These are phyloP conservation scores for Psilanteris sp. DNA, from an alignment of 1,140 invertebrate species.

Conservation along the genomic window DNA sequence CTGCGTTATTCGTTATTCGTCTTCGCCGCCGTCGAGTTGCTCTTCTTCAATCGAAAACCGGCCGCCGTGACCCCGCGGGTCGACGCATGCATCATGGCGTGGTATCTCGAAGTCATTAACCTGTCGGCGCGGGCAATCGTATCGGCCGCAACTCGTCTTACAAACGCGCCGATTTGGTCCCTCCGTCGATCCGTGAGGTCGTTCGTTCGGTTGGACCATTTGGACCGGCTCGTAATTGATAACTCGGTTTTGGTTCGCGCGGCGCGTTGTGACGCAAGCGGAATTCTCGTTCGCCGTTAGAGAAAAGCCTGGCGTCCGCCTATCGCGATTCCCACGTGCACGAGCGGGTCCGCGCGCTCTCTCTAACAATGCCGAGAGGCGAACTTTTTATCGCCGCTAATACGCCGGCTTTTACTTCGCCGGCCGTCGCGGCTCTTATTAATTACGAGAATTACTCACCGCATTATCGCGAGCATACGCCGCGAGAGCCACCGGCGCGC, in stretches of 20 bases:
- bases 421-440: constrained; percentile 45
- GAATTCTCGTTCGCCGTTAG: constrained; percentile 38
- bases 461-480: constrained; percentile 21
- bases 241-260: constrained; percentile 37
- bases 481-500: not conserved
- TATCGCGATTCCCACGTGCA: constrained; percentile 60
- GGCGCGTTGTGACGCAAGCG: constrained; percentile 43
- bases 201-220: not conserved
- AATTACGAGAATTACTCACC: constrained; percentile 51
- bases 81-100: too few species aligned
- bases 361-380: constrained; percentile 52
- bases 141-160: too few species aligned
- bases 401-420: constrained; percentile 56
- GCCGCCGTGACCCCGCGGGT: too few species aligned
- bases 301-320: constrained; percentile 18
- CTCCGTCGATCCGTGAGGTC: constrained; percentile 20
- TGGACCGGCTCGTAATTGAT: constrained; percentile 45
- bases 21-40: too few species aligned
- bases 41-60: too few species aligned
- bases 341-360: constrained; percentile 21
- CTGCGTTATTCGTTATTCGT: too few species aligned
- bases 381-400: constrained; percentile 56
- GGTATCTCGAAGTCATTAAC: too few species aligned
- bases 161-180: not conserved
- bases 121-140: too few species aligned